Conservation (phyloP, 2,888 invertebrate genomes). For the Julus scanicus region DNA sequence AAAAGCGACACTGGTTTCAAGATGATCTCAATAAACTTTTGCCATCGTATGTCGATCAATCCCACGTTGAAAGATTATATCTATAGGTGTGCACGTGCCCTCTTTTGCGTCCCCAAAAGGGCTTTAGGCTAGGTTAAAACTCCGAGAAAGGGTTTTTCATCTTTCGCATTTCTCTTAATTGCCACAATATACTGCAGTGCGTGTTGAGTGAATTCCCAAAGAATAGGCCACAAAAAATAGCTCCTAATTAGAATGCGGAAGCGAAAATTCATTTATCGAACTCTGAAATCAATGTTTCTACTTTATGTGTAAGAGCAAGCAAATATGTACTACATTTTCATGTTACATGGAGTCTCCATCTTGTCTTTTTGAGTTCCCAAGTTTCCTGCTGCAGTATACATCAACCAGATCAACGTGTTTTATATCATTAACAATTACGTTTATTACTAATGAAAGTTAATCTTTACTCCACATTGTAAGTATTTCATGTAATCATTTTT, state of each 20-base stretch:
- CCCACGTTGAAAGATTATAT: not conserved
- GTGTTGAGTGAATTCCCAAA: not conserved
- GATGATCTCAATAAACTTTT: slow-evolving; percentile 18
- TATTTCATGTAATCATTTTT: too few relatives aligned
- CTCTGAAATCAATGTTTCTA: not conserved
- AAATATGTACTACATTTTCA: not conserved
- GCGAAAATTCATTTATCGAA: not conserved
- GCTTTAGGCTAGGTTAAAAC: slow-evolving; percentile 21
- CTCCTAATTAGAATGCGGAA: slow-evolving; percentile 40
- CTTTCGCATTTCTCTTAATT: not conserved
- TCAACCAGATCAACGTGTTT: too few relatives aligned
- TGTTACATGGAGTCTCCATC: too few relatives aligned
- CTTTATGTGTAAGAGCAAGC: not conserved
- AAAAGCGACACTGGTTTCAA: not conserved
- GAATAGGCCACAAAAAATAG: not conserved
- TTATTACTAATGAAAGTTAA: too few relatives aligned
- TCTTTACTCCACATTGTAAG: too few relatives aligned
- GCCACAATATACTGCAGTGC: not conserved
- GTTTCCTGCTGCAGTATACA: too few relatives aligned
- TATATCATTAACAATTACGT: too few relatives aligned
- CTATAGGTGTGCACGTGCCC: not conserved
- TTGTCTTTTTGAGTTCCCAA: too few relatives aligned
- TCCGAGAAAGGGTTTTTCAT: not conserved
- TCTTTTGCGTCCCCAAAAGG: not conserved
- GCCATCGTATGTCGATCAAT: not conserved